Percentiles rank a stretch among this genome's conserved stretches.
Conservation (phyloP, 2,113 vertebrate genomes). For the Oxygymnocypris stewartii region DNA sequence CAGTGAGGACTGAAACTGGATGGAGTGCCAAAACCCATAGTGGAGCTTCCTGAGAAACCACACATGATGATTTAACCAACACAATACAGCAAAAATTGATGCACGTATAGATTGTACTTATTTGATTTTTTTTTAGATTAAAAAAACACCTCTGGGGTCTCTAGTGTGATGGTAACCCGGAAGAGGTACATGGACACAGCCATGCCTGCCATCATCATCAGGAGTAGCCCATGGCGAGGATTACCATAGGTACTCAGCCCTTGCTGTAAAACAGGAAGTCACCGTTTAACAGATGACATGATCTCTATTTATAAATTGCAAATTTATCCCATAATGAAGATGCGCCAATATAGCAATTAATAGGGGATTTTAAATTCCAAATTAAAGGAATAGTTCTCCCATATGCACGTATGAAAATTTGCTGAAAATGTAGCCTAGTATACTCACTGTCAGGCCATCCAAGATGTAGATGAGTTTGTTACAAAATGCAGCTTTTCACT, state of each 20-base stretch:
- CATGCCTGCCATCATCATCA: constrained; percentile 95
- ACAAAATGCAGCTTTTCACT: neutral
- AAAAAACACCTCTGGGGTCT: constrained; percentile 79
- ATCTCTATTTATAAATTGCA: neutral
- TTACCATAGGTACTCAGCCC: constrained; percentile 83
- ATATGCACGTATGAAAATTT: neutral
- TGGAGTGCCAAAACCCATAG: constrained; percentile 86
- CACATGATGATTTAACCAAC: neutral
- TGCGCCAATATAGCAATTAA: neutral
- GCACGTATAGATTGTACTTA: neutral
- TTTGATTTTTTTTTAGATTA: neutral
- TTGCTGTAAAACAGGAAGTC: constrained; percentile 67
- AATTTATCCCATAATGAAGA: neutral
- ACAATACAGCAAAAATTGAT: neutral
- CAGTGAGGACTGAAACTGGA: constrained; percentile 85
- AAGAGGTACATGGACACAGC: constrained; percentile 90
- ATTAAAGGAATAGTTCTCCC: neutral
- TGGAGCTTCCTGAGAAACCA: constrained; percentile 75
- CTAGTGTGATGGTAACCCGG: constrained; percentile 84
- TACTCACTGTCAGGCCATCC: no score
- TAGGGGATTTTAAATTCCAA: neutral
- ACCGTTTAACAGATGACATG: neutral
- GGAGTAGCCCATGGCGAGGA: constrained; percentile 87
- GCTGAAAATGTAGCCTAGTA: neutral
- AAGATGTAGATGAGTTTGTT: neutral